phyloP scores from a whole-genome alignment of 2,888 invertebrate genomes.

The Melanophora roralis region DNA sequence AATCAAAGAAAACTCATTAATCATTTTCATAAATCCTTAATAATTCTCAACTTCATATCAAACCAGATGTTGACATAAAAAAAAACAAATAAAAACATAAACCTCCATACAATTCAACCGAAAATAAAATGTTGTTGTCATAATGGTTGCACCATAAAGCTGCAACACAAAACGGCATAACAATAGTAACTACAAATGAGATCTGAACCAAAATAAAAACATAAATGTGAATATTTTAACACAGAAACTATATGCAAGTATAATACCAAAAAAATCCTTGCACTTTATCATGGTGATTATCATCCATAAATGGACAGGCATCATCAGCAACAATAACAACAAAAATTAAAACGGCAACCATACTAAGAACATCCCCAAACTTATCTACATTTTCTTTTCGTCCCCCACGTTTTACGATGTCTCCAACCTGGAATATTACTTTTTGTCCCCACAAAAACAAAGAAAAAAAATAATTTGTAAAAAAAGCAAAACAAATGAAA shows the following conservation, averaged over 20 bases:
- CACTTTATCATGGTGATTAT: slow-evolving; percentile 60
- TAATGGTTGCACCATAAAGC: slow-evolving; percentile 47
- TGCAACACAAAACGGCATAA: slow-evolving; percentile 36
- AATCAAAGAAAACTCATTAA: slow-evolving; percentile 55
- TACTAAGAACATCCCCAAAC: neutral
- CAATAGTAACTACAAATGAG: slow-evolving; percentile 14
- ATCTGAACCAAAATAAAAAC: slow-evolving; percentile 34
- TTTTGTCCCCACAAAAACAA: slow-evolving; percentile 26
- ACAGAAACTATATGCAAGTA: slow-evolving; percentile 8
- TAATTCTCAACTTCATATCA: slow-evolving; percentile 59
- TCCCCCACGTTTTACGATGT: neutral
- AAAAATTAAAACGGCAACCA: neutral
- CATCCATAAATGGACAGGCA: slow-evolving; percentile 58
- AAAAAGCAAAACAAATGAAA: slow-evolving; percentile 34
- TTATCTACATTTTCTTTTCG: neutral
- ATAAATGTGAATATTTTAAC: neutral
- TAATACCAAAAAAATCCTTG: slow-evolving; percentile 53
- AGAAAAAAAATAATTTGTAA: slow-evolving; percentile 31
- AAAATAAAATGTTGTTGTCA: slow-evolving; percentile 60
- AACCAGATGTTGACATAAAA: slow-evolving; percentile 56
- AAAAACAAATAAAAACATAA: slow-evolving; percentile 25
- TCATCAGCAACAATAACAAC: neutral
- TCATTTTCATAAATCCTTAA: slow-evolving; percentile 61
- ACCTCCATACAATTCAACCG: slow-evolving; percentile 18
- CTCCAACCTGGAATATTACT: slow-evolving; percentile 16